Evolutionary conservation across 2,888 invertebrate genomes (phyloP).

Genomic region (Lycia hirtaria): DNA sequence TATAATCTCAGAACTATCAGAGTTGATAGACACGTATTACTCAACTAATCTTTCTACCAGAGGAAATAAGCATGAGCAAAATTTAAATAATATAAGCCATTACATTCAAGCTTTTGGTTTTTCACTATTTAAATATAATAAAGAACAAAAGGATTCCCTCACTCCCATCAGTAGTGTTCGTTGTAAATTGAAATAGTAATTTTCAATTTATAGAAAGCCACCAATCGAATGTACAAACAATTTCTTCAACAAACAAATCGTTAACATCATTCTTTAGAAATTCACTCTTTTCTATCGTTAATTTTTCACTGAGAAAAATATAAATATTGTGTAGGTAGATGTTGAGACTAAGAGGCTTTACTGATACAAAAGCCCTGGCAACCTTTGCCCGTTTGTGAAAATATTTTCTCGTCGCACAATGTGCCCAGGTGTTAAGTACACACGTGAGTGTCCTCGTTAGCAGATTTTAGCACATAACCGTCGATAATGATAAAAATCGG

Average conservation of each 20-base stretch:
- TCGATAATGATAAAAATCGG: not conserved
- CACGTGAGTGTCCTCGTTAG: conserved; percentile 26
- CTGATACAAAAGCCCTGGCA: conserved; percentile 40
- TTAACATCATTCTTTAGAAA: conserved; percentile 33
- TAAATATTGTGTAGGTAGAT: conserved; percentile 35
- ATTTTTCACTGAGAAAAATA: conserved; percentile 34
- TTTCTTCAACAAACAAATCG: conserved; percentile 24
- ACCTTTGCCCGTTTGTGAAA: conserved; percentile 35
- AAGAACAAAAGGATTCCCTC: not conserved
- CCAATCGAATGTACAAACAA: conserved; percentile 17
- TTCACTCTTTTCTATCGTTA: conserved; percentile 17
- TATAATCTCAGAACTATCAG: too few relatives aligned
- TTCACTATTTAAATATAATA: not conserved
- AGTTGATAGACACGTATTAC: too few relatives aligned
- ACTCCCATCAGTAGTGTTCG: not conserved
- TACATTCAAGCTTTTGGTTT: too few relatives aligned
- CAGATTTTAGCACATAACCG: conserved; percentile 20
- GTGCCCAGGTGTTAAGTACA: conserved; percentile 13
- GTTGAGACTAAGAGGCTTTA: conserved; percentile 42
- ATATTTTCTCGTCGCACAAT: conserved; percentile 32
- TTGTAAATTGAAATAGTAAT: conserved; percentile 14
- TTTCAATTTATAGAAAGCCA: conserved; percentile 16
- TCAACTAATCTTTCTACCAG: too few relatives aligned
- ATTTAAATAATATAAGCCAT: too few relatives aligned
- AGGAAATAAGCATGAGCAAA: too few relatives aligned